Base-by-base conservation (phyloP, 2,888 invertebrate genomes). In the Synergus gifuensis region DNA sequence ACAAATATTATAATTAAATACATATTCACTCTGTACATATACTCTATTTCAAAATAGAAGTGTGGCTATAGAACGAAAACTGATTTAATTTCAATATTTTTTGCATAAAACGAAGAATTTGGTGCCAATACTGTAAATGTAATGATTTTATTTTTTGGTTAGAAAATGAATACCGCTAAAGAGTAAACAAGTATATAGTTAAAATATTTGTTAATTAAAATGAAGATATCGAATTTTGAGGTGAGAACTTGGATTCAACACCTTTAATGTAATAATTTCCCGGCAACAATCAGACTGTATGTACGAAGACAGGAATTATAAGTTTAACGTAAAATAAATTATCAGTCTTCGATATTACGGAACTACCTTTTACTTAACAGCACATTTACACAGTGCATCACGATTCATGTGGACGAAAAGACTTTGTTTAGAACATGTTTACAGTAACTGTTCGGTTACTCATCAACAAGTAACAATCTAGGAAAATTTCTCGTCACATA, bases 271-370 rank as follows among this genome's bases (percentile, higher is more conserved):
- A 44, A 66, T 66, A 42, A 66, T 42, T 66, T n/a, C 42, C 44
- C 44, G 16, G 5, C 49, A 49, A 44, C 22, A 22, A 44, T 67
- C 22, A 44, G 44, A 67, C 12, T 67, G 46, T 44, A 67, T 67
- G 67, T 22, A 67, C 67, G 46, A 67, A 67, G 46, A 67, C 67
- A 22, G 22, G 22, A 67, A 67, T 7, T 67, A 67, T 46, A 66
- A 22, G 16, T 67, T 28, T 63, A 63, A 67, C 18, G 22, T 12
- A 46, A 67, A 67, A 44, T 44, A 67, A 66, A 28, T 7, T 67
- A 67, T 67, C 67, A 67, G 67, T 67, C 67, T 67, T 67, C 67
- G 67, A 67, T 46, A 67, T 67, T 44, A 67, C 67, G 67, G 67
- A 67, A 44, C 67, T 67, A 67, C 67, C 46, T 22, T 67, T 67